Base-by-base conservation (phyloP, 2,888 invertebrate species). In the Pecten maximus region DNA sequence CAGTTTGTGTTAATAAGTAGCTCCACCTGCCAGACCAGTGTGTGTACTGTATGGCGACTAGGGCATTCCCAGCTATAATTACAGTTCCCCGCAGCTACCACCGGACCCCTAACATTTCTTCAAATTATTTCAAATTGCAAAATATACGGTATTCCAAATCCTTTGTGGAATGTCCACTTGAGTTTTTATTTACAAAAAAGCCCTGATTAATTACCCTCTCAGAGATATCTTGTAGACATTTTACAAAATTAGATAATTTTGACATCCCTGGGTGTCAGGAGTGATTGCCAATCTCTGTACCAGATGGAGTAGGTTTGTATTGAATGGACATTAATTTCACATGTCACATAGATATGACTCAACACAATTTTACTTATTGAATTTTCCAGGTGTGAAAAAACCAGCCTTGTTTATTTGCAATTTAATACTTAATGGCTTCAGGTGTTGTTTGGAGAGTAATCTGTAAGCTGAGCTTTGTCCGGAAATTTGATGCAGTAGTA, bases 341-440 rank as follows among this genome's bases (percentile, higher is more conserved):
- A 35, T 74, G 74, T 35, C 74, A 74, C 28, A 74, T 35, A 8
- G 15, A 35, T 35, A 74, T 74, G 74, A 74, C 74, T 74, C 28
- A 74, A 74, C 74, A 74, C 74, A 35, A 74, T 28, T 74, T 74
- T 74, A 74, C 74, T 74, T 74, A 74, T 74, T 74, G 74, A 74
- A 28, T 74, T 74, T 74, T 28, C 23, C n/a, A 3, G 2, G 35
- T 35, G 6, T 74, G 10, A 74, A 8, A 35, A 74, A 28, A 12
- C 54, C 54, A 19, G 16, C 23, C 74, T 35, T 74, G 74, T 74
- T 74, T 35, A 74, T 74, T 74, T 74, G 74, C 15, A 74, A 74
- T 74, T 74, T 74, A 74, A 74, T 74, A 74, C 35, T 35, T 74
- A 28, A 6, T 35, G 3, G 35, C 74, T 74, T 74, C 74, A 74